A percentile compares a stretch with the other conserved stretches of the same genome.
phyloP scores from a whole-genome alignment of 2,888 invertebrate species.

The Diadegma fenestrale region DNA sequence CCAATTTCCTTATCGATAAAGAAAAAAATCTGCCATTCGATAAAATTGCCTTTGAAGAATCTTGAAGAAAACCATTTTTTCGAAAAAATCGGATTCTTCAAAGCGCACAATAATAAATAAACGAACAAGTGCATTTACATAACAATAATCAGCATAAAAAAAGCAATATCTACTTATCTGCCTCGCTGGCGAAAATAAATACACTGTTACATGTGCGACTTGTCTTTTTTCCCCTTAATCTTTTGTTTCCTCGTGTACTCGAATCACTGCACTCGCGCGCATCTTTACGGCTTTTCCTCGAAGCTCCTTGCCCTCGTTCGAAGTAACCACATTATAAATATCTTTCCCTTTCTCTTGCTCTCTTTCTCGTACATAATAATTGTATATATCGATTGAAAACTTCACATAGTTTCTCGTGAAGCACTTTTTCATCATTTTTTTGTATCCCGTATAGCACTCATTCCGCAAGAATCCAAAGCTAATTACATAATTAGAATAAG shows the following conservation, averaged over 20 bases:
- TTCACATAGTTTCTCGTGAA: constrained; percentile 61
- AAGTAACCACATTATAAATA: constrained; percentile 38
- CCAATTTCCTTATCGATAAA: constrained; percentile 25
- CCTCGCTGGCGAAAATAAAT: constrained; percentile 27
- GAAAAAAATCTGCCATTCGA: neutral
- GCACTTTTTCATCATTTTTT: constrained; percentile 29
- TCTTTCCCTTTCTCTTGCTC: constrained; percentile 8
- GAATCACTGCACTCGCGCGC: constrained; percentile 62
- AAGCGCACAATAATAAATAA: constrained; percentile 11
- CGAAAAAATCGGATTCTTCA: neutral
- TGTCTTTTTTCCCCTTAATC: constrained; percentile 19
- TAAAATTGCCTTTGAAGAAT: neutral
- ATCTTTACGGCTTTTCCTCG: constrained; percentile 66
- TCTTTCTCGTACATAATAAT: constrained; percentile 39
- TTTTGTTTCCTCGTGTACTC: constrained; percentile 42
- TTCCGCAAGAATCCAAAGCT: constrained; percentile 38
- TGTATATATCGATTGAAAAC: constrained; percentile 67
- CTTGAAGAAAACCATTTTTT: neutral
- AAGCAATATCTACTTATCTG: constrained; percentile 32
- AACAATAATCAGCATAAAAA: constrained; percentile 12
- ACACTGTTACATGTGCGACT: constrained; percentile 55
- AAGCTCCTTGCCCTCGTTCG: constrained; percentile 51
- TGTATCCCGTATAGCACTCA: neutral
- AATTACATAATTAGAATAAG: constrained; percentile 64
- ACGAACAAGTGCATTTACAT: neutral